phyloP scores from a whole-genome alignment of 2,888 invertebrate genomes.

The Oscheius sp. region DNA sequence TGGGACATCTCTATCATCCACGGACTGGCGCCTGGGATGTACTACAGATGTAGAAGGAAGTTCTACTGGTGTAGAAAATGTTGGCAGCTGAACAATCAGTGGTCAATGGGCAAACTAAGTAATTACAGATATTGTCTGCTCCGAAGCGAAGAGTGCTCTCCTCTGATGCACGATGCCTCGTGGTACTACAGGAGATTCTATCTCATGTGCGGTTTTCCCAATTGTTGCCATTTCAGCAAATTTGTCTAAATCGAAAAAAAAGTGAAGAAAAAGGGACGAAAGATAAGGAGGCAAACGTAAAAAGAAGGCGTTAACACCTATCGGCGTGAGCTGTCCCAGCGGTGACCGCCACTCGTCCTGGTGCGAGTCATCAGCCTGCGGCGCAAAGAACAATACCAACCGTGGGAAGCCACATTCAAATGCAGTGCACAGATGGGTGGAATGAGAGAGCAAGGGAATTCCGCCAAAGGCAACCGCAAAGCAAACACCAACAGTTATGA shows the following conservation, averaged over 20 bases:
- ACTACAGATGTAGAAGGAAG: conserved; percentile 7
- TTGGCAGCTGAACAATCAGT: neutral
- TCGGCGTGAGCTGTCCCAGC: neutral
- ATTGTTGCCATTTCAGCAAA: conserved; percentile 12
- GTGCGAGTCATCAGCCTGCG: neutral
- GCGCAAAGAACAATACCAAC: neutral
- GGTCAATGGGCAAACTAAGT: neutral
- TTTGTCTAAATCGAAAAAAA: neutral
- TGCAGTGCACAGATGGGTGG: neutral
- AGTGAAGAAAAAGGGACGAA: neutral
- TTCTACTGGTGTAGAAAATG: conserved; percentile 6
- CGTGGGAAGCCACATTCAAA: conserved; percentile 16
- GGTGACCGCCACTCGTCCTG: neutral
- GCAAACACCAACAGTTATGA: conserved; percentile 16
- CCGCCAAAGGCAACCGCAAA: conserved; percentile 23
- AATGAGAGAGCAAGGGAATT: neutral
- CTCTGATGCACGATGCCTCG: conserved; percentile 25
- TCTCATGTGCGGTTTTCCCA: conserved; percentile 12
- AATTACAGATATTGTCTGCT: neutral
- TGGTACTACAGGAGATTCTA: conserved; percentile 2
- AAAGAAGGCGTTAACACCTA: neutral
- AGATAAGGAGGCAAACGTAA: conserved; percentile 2
- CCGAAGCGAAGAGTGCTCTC: conserved; percentile 7
- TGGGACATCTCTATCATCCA: neutral
- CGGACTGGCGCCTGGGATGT: neutral